Percentiles rank a stretch among this genome's conserved stretches.
Evolutionary conservation across 2,113 vertebrate genomes (phyloP).

Genomic region (Plecturocebus donacophilus): DNA sequence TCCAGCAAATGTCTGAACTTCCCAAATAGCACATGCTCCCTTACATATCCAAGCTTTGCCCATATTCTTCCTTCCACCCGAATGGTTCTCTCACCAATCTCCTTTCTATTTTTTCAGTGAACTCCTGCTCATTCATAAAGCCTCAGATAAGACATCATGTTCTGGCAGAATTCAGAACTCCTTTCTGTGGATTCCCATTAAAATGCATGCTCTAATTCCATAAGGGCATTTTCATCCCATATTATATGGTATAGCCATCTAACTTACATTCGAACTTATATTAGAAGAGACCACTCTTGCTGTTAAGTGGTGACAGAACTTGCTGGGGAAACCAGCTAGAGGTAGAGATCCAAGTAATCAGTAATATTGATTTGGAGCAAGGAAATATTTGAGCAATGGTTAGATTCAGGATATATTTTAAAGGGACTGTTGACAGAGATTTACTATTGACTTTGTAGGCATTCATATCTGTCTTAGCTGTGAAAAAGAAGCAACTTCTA

Average conservation of each 20-base stretch:
- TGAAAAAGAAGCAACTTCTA: neutral
- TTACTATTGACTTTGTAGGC: neutral
- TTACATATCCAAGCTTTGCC: neutral
- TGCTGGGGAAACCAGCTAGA: neutral
- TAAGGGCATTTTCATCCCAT: neutral
- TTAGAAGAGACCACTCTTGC: neutral
- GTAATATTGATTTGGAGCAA: neutral
- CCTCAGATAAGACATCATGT: neutral
- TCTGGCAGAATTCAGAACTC: neutral
- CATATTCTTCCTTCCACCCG: neutral
- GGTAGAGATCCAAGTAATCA: neutral
- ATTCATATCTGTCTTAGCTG: neutral
- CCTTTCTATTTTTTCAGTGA: neutral
- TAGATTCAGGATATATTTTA: constrained; percentile 4
- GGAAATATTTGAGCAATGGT: neutral
- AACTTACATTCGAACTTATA: neutral
- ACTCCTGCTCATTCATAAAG: neutral
- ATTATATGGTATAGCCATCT: neutral
- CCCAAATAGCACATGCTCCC: neutral
- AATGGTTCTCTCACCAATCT: neutral
- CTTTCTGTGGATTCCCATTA: neutral
- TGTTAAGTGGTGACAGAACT: neutral
- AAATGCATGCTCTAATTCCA: neutral
- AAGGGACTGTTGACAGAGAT: neutral
- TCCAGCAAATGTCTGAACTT: neutral